A percentile compares a stretch with the other conserved stretches of the same genome.
Conservation (phyloP, 2,113 vertebrate genomes). For the Ardeotis arabs region DNA sequence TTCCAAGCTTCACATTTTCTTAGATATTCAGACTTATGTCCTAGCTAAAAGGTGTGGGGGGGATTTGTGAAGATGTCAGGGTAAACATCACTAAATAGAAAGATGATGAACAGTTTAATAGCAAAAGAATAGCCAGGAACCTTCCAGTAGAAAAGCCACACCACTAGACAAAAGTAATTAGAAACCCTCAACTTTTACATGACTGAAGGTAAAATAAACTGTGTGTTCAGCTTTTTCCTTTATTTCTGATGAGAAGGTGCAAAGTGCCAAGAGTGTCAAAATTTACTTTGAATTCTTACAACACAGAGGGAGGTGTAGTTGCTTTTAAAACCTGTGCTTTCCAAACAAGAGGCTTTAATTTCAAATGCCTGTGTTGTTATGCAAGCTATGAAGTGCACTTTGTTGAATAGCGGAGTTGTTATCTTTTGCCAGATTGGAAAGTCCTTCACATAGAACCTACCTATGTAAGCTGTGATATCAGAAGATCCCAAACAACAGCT, state of each 20-base stretch:
- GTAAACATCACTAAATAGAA: background rate
- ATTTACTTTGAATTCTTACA: background rate
- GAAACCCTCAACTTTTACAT: background rate
- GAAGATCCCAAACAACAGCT: background rate
- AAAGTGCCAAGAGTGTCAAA: background rate
- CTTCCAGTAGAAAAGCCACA: background rate
- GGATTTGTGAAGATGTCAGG: background rate
- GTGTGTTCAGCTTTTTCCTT: background rate
- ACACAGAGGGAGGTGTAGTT: background rate
- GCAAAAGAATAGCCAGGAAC: background rate
- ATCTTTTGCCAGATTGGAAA: background rate
- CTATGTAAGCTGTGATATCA: background rate
- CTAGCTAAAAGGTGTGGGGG: background rate
- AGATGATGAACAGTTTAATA: background rate
- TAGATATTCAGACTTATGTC: background rate
- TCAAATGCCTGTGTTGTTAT: background rate
- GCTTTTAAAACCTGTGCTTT: background rate
- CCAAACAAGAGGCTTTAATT: background rate
- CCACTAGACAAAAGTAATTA: background rate
- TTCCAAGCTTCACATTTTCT: background rate
- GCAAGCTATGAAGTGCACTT: background rate
- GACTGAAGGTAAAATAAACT: background rate
- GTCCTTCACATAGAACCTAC: background rate
- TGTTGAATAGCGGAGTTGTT: background rate
- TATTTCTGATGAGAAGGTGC: background rate